Evolutionary conservation across 1,140 invertebrate genomes (phyloP).

Genomic region (Euwallacea fornicatus): DNA sequence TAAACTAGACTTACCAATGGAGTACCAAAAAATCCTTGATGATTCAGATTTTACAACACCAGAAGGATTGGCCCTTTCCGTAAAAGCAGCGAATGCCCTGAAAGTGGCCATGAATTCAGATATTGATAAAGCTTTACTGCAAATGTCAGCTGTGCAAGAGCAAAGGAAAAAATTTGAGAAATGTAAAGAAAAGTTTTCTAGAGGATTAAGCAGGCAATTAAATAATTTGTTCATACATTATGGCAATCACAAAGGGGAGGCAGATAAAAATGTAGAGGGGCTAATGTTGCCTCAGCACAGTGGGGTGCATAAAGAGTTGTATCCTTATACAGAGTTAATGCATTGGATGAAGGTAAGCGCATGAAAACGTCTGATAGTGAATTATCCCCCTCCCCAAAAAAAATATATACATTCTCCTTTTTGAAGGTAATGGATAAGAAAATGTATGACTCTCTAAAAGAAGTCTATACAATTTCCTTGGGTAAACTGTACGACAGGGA

Average conservation of each 20-base stretch:
- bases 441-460: slow-evolving; percentile 76
- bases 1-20: slow-evolving; percentile 73
- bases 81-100: slow-evolving; percentile 77
- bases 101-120: slow-evolving; percentile 76
- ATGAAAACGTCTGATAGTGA: neutral
- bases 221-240: slow-evolving; percentile 94
- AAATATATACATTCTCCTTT: neutral
- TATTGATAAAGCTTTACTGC: slow-evolving; percentile 64
- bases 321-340: slow-evolving; percentile 86
- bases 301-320: slow-evolving; percentile 79
- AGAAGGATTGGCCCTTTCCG: slow-evolving; percentile 74
- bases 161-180: slow-evolving; percentile 84
- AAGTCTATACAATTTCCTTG: slow-evolving; percentile 77
- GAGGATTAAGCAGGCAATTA: slow-evolving; percentile 79
- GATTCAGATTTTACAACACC: slow-evolving; percentile 64
- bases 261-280: slow-evolving; percentile 56
- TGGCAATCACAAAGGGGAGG: slow-evolving; percentile 63
- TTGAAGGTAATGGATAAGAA: slow-evolving; percentile 75
- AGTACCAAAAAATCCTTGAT: slow-evolving; percentile 67
- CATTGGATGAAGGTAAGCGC: slow-evolving; percentile 65
- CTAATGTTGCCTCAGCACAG: slow-evolving; percentile 75
- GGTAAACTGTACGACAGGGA: slow-evolving; percentile 85
- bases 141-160: slow-evolving; percentile 82
- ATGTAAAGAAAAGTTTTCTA: slow-evolving; percentile 81
- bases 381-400: neutral